Percentiles rank a stretch among this genome's conserved stretches.
Evolutionary conservation across 2,113 vertebrate genomes (phyloP).

Genomic region (Paralichthys olivaceus): DNA sequence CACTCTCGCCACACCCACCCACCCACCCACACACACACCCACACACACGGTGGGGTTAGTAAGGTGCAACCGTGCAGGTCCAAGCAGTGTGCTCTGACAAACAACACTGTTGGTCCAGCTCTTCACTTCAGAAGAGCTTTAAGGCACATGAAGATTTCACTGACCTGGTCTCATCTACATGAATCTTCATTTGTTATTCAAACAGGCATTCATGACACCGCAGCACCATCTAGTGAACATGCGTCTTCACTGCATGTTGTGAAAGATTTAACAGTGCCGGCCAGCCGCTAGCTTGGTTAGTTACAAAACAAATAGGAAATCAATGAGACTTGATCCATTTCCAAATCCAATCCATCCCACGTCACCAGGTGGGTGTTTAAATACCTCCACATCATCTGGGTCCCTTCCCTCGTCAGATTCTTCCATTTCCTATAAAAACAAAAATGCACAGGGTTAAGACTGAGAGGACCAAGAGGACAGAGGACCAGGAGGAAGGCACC

Average conservation of each 20-base stretch:
- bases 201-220: conserved; percentile 12
- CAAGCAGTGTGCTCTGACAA: conserved; percentile 3
- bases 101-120: not conserved
- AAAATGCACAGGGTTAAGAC: conserved; percentile 74
- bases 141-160: not conserved
- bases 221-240: conserved; percentile 70
- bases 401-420: conserved; percentile 97
- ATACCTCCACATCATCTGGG: conserved; percentile 95
- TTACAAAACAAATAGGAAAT: conserved; percentile 25
- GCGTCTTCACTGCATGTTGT: not conserved
- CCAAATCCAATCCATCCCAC: conserved; percentile 25
- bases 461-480: not conserved
- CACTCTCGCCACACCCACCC: conserved; percentile 15
- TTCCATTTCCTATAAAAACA: conserved; percentile 96
- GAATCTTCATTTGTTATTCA: not conserved
- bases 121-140: conserved; percentile 8
- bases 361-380: conserved; percentile 64
- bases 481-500: not conserved
- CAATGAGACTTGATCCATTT: not conserved
- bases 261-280: not conserved
- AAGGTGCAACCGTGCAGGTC: not conserved
- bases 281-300: conserved; percentile 18
- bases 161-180: not conserved
- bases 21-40: too few species aligned
- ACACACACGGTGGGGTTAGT: conserved; percentile 34